Evolutionary conservation across 2,888 invertebrate species (phyloP), one percentile per base, ranked within the genome.

Genomic region (Thereva unica): DNA sequence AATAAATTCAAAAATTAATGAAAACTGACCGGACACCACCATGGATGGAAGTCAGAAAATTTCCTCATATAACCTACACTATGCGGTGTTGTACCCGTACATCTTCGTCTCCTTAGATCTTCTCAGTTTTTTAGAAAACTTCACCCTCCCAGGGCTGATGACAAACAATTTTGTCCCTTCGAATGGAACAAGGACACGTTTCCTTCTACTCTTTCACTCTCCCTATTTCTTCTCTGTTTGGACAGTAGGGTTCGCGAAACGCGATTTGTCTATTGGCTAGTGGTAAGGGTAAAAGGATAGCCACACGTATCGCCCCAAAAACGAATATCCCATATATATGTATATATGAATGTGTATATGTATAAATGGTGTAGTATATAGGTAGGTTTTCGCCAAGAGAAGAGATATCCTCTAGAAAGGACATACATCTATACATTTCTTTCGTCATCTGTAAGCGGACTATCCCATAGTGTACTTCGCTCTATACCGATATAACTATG

Each of bases 221-320:
- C 12, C 49, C 34, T 35, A n/a, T 35, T 9, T 45, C 42, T 42
- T 41, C 38, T 42, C 45, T 66, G 59, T 66, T 61, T 67, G 67
- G 61, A 67, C 63, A 61, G 54, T 64, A 54, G 50, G 54, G 66
- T 67, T 68, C 69, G 69, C 69, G 69, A 66, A 66, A 64, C 66
- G 68, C 68, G 68, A 68, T 68, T 68, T 69, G 54, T 61, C 61
- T 61, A 66, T 66, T 59, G 66, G 54, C 47, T 50, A 59, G 54
- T 59, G 63, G 68, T 55, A 49, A 56, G 66, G 50, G 68, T 68
- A 66, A 68, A 63, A 55, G 63, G 65, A 66, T 66, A 68, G 63
- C 67, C 67, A 49, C 52, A 54, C 41, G 53, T 55, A 54, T 57
- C 41, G 41, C 23, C 41, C 55, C 44, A 44, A 44, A 64, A 23